Percentiles rank a stretch among this genome's conserved stretches.
Conservation (phyloP, 2,888 invertebrate species). For the Sinodicranocentrus sp. region DNA sequence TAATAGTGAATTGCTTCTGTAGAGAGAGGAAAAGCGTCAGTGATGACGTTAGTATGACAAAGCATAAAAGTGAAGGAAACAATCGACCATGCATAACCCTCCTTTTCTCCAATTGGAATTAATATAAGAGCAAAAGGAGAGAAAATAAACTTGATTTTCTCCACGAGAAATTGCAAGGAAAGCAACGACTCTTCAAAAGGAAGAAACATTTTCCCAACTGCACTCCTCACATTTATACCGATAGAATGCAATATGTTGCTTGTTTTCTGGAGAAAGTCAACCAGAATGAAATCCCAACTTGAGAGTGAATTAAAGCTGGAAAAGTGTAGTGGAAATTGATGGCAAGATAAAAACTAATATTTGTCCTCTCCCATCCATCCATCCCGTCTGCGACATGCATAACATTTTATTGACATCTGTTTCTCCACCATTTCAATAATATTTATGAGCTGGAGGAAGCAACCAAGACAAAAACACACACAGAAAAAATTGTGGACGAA, state of each 20-base stretch:
- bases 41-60: background rate
- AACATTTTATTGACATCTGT: constrained; percentile 66
- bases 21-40: constrained; percentile 4
- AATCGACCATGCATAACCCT: background rate
- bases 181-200: no score
- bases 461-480: background rate
- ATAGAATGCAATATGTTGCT: no score
- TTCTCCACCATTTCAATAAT: constrained; percentile 60
- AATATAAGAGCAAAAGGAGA: no score
- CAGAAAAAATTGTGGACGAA: background rate
- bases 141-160: no score
- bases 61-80: no score
- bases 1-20: no score
- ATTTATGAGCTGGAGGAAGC: constrained; percentile 41
- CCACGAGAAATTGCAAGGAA: no score
- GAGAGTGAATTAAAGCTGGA: background rate
- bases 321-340: background rate
- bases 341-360: constrained; percentile 9
- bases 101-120: no score
- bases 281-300: background rate
- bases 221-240: no score
- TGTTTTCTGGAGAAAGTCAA: background rate
- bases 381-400: constrained; percentile 26
- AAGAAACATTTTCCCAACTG: no score
- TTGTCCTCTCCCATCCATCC: background rate